These are phyloP conservation scores for Caenorhabditis latens DNA, from an alignment of 1,140 invertebrate genomes.

Conservation along the genomic window DNA sequence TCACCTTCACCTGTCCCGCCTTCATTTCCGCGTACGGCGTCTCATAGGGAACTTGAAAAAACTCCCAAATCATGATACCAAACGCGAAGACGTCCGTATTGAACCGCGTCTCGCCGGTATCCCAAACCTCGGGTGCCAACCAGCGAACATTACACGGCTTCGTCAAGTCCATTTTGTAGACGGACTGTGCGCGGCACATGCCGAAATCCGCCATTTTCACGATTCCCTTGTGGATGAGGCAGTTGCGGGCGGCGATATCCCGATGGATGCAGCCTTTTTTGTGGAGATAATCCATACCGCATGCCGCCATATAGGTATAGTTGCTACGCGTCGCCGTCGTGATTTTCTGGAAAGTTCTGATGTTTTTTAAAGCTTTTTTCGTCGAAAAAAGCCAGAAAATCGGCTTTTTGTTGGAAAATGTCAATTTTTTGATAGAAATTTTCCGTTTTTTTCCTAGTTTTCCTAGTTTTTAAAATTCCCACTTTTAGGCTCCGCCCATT, in stretches of 20 bases:
- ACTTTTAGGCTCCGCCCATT: too few species aligned
- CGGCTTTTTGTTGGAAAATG: too few species aligned
- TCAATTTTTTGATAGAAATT: too few species aligned
- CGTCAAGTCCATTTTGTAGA: constrained; percentile 72
- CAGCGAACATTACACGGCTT: constrained; percentile 71
- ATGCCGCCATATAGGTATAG: constrained; percentile 67
- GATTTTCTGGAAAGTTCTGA: constrained; percentile 32
- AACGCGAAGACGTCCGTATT: constrained; percentile 64
- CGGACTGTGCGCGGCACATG: constrained; percentile 71
- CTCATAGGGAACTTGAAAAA: constrained; percentile 63
- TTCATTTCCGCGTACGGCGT: constrained; percentile 62
- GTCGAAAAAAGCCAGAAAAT: too few species aligned
- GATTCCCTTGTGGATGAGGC: constrained; percentile 65
- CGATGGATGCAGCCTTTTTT: constrained; percentile 71
- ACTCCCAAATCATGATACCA: constrained; percentile 64
- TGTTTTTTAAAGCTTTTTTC: too few species aligned
- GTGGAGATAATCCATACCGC: constrained; percentile 72
- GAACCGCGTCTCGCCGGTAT: constrained; percentile 64
- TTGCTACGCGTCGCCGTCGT: constrained; percentile 53
- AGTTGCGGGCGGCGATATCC: constrained; percentile 72
- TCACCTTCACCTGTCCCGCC: constrained; percentile 68
- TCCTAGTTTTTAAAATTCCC: too few species aligned
- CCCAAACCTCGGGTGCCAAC: constrained; percentile 63
- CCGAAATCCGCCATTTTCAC: constrained; percentile 73
- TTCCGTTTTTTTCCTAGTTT: too few species aligned